Base-by-base conservation (phyloP, 2,113 vertebrate genomes). In the Datnioides undecimradiatus region DNA sequence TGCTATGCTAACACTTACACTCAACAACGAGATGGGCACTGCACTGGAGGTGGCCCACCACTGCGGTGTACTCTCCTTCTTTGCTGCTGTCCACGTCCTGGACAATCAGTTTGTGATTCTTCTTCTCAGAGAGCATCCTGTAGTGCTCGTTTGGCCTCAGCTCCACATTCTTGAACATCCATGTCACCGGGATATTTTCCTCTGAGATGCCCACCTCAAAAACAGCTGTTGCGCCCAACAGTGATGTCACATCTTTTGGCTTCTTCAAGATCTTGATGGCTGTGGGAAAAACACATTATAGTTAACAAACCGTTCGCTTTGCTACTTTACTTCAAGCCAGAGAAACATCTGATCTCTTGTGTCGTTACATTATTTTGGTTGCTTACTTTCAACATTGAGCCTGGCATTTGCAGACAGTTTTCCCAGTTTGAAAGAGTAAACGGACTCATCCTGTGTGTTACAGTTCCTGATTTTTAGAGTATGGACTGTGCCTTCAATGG, bases 251-350 rank as follows among this genome's bases (percentile, higher is more conserved):
- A 63, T 99, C 98, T 86, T 98, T 99, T 1, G 97, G 97, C 75
- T 99, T 99, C 93, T 98, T 99, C 71, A 98, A 95, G 90, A 99
- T 96, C 93, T 98, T 99, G 78, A 99, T 96, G 66, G 96, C 98
- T 99, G 93, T 40, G 55, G 85, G 5, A 59, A 41, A 88, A 25
- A 72, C 16, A n/a, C 41, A 23, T 67, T 17, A 34, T 0, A 27
- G 4, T n/a, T n/a, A n/a, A n/a, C n/a, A n/a, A n/a, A n/a, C n/a
- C n/a, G n/a, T n/a, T n/a, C n/a, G n/a, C n/a, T n/a, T n/a, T n/a
- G n/a, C n/a, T n/a, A n/a, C n/a, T n/a, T n/a, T n/a, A n/a, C n/a
- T n/a, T n/a, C n/a, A n/a, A n/a, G n/a, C n/a, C n/a, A n/a, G n/a
- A n/a, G n/a, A n/a, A n/a, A n/a, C n/a, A 8, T 57, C 4, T 55